Evolutionary conservation across 2,888 invertebrate species (phyloP).

Genomic region (Altica lythri): DNA sequence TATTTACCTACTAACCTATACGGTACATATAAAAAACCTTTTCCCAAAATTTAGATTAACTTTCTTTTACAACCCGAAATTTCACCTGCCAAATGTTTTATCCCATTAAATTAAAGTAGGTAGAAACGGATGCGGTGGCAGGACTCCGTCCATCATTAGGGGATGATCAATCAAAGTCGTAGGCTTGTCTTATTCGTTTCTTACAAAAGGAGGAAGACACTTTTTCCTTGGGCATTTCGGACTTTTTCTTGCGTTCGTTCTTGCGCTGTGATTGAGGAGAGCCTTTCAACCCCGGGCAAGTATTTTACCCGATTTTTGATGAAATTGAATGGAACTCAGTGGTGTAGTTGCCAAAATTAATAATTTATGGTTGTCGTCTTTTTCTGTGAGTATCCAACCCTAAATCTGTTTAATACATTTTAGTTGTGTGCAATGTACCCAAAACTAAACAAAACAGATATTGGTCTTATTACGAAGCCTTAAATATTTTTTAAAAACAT

Average conservation of each 20-base stretch:
- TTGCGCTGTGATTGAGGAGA: slow-evolving; percentile 32
- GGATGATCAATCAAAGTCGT: slow-evolving; percentile 45
- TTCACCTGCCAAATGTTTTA: neutral
- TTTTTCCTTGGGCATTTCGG: slow-evolving; percentile 34
- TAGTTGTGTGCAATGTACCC: no score
- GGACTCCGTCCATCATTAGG: slow-evolving; percentile 38
- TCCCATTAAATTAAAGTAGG: neutral
- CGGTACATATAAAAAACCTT: no score
- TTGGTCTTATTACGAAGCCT: no score
- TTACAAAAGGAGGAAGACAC: slow-evolving; percentile 19
- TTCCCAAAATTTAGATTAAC: no score
- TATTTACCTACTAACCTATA: no score
- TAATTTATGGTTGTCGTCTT: no score
- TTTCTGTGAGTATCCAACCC: no score
- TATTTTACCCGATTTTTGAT: slow-evolving; percentile 6
- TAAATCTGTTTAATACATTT: no score
- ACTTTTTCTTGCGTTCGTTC: neutral
- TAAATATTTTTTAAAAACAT: no score
- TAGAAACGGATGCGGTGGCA: slow-evolving; percentile 12
- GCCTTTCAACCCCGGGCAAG: slow-evolving; percentile 26
- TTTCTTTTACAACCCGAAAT: neutral
- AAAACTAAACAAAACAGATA: no score
- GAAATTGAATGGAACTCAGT: slow-evolving; percentile 13
- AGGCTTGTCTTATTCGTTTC: slow-evolving; percentile 26
- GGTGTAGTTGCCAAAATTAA: no score